Percentiles rank a stretch among this genome's conserved stretches.
These are phyloP conservation scores for Mus spretus DNA, from an alignment of 2,797 vertebrate species.

Conservation along the genomic window DNA sequence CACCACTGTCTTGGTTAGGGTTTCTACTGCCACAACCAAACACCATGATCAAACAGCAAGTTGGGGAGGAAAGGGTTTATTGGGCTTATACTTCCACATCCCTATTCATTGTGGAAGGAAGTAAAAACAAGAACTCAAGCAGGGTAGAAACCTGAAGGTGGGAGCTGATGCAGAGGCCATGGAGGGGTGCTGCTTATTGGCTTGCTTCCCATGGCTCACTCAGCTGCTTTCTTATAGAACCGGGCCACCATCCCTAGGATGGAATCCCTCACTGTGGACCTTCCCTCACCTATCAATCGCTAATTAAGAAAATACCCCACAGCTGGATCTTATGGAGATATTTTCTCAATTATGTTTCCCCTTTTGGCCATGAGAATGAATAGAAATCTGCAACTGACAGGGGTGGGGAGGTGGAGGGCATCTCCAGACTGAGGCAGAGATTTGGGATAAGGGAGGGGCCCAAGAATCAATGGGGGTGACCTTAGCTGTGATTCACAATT, in stretches of 20 bases:
- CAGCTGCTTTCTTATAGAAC: neutral
- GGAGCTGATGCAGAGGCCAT: neutral
- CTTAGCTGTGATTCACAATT: neutral
- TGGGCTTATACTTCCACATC: too few species aligned
- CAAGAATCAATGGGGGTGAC: neutral
- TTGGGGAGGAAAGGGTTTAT: neutral
- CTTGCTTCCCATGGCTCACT: neutral
- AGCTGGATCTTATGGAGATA: neutral
- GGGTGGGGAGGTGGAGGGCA: neutral
- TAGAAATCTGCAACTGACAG: neutral
- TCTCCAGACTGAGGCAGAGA: neutral
- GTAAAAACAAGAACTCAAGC: neutral
- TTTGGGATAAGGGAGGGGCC: neutral
- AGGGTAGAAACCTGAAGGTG: neutral
- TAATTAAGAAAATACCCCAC: neutral
- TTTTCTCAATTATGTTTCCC: neutral
- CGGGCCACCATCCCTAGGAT: neutral
- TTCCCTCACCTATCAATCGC: neutral
- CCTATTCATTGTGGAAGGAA: neutral
- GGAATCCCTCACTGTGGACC: neutral
- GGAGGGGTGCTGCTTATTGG: too few species aligned
- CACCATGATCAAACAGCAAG: neutral
- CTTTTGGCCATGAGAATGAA: neutral
- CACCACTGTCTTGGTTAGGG: neutral
- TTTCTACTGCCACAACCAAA: neutral